A percentile compares a stretch with the other conserved stretches of the same genome.
phyloP scores from a whole-genome alignment of 2,113 vertebrate genomes.

The Talpa occidentalis region DNA sequence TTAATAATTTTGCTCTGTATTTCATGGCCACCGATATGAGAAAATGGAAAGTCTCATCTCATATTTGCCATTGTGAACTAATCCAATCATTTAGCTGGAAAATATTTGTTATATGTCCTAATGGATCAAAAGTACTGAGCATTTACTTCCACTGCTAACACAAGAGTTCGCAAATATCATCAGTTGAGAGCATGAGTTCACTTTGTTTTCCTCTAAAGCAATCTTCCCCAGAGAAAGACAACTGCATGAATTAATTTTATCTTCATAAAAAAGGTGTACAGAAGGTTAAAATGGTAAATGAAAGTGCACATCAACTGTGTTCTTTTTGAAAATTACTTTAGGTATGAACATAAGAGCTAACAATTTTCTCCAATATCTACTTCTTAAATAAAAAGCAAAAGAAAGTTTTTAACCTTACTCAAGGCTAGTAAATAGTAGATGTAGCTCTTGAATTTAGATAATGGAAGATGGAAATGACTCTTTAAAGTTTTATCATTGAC shows the following conservation, averaged over 20 bases:
- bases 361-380: neutral
- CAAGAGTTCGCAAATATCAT: neutral
- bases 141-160: neutral
- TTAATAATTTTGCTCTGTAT: neutral
- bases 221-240: neutral
- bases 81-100: neutral
- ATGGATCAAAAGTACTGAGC: neutral
- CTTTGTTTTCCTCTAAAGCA: neutral
- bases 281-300: neutral
- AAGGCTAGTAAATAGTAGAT: neutral
- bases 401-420: neutral
- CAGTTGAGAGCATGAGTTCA: neutral
- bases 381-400: neutral
- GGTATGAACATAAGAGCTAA: neutral
- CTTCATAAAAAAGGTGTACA: neutral
- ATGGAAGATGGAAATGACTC: neutral
- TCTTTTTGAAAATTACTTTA: neutral
- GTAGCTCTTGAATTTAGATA: neutral
- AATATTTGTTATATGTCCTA: neutral
- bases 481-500: neutral
- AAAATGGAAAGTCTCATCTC: neutral
- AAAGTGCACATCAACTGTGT: neutral
- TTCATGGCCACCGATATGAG: neutral
- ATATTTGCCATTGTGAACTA: neutral
- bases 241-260: constrained; percentile 18